These are phyloP conservation scores for Sebastes elongatus DNA, from an alignment of 2,797 vertebrate genomes.

Conservation along the genomic window DNA sequence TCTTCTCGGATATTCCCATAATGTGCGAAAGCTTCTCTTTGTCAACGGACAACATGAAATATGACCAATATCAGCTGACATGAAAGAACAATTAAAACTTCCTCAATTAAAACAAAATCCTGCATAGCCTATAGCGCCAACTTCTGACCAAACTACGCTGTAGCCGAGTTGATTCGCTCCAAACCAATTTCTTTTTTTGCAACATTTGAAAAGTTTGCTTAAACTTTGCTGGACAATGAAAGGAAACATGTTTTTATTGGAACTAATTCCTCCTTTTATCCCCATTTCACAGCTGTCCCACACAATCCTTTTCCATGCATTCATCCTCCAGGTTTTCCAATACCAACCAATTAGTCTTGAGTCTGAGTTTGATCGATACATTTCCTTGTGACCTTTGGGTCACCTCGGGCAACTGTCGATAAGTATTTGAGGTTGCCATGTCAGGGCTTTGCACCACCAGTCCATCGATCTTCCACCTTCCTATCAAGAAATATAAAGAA, in stretches of 20 bases:
- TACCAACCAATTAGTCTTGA: conserved; percentile 37
- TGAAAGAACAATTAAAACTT: no score
- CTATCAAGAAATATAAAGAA: conserved; percentile 36
- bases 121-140: no score
- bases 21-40: background rate
- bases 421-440: conserved; percentile 28
- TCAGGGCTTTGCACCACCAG: conserved; percentile 19
- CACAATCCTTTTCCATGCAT: background rate
- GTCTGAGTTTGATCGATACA: conserved; percentile 35
- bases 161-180: no score
- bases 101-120: no score
- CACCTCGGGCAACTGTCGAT: conserved; percentile 43
- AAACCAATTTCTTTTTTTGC: background rate
- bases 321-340: conserved; percentile 23
- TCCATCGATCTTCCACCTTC: conserved; percentile 48
- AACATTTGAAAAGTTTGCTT: background rate
- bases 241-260: background rate
- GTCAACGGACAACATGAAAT: background rate
- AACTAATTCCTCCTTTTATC: background rate
- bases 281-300: background rate
- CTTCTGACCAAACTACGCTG: no score
- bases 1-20: background rate
- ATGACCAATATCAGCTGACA: no score
- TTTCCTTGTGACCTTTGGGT: conserved; percentile 47
- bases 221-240: no score